Base-by-base conservation (phyloP, 2,797 vertebrate species). In the Calcarius lapponicus region DNA sequence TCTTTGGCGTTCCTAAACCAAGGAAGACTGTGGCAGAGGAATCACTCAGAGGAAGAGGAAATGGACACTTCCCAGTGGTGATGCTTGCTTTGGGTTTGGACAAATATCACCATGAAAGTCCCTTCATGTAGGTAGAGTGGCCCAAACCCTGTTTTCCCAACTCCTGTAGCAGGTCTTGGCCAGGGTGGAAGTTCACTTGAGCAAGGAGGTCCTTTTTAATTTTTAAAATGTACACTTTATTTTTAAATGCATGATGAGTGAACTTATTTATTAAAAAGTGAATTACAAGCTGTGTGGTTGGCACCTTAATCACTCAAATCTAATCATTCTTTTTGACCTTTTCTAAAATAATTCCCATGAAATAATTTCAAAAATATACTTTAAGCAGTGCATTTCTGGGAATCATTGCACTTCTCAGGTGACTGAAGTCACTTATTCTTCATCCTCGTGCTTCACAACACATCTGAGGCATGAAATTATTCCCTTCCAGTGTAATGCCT, bases 401-500 rank as follows among this genome's bases (percentile, higher is more conserved):
- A 95, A 83, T 86, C 58, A 76, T 40, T 93, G 29, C 61, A 57
- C 75, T 93, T 94, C 72, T 91, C 80, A 95, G 81, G 75, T 95
- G 79, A 57, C 75, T 80, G 72, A 91, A 97, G 88, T 89, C 79
- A 69, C 86, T 93, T 78, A 83, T 83, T 96, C 91, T 91, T 94
- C 11, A 4, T 87, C 72, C 75, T 83, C 69, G 67, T 92, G 93
- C 94, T 95, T 95, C 86, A 81, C 17, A 16, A 95, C 75, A 86
- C 66, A 95, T 85, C 72, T 60, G 81, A 95, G 73, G 79, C 88
- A 95, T 94, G 88, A 97, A 96, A 95, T 95, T 86, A 93, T 88
- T 92, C 32, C 57, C 75, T 93, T 95, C 43, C 82, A 84, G 11
- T 66, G 57, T 16, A 17, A 72, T 79, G 47, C 48, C 40, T 94